Evolutionary conservation across 2,888 invertebrate species (phyloP).

Genomic region (Acronicta leporina): DNA sequence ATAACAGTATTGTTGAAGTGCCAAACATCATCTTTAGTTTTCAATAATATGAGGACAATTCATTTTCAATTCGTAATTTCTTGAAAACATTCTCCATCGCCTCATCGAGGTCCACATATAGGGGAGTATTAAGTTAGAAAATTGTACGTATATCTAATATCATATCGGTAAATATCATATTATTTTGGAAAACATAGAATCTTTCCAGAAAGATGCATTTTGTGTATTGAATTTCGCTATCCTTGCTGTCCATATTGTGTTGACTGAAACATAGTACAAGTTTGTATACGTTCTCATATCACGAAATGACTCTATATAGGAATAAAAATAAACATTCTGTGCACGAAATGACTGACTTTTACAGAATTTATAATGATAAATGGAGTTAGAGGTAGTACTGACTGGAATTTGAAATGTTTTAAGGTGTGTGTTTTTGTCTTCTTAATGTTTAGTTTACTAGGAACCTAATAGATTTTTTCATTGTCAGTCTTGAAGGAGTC

Average conservation of each 20-base stretch:
- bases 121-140: constrained; percentile 27
- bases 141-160: constrained; percentile 41
- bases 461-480: too few relatives aligned
- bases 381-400: constrained; percentile 34
- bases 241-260: constrained; percentile 27
- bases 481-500: too few relatives aligned
- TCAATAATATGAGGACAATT: neutral
- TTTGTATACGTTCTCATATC: constrained; percentile 65
- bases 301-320: constrained; percentile 46
- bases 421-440: constrained; percentile 5
- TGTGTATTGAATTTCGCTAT: constrained; percentile 27
- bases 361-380: constrained; percentile 26
- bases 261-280: constrained; percentile 62
- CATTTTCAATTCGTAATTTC: neutral
- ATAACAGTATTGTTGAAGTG: constrained; percentile 46
- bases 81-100: constrained; percentile 17
- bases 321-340: constrained; percentile 26
- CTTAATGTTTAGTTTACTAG: too few relatives aligned
- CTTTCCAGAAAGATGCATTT: constrained; percentile 22
- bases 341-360: constrained; percentile 38
- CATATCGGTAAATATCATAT: constrained; percentile 54
- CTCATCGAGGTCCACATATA: constrained; percentile 31
- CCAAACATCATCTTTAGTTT: constrained; percentile 29
- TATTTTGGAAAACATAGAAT: constrained; percentile 39
- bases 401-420: constrained; percentile 1